phyloP scores from a whole-genome alignment of 2,888 invertebrate genomes.

The Aleiodes testaceus region DNA sequence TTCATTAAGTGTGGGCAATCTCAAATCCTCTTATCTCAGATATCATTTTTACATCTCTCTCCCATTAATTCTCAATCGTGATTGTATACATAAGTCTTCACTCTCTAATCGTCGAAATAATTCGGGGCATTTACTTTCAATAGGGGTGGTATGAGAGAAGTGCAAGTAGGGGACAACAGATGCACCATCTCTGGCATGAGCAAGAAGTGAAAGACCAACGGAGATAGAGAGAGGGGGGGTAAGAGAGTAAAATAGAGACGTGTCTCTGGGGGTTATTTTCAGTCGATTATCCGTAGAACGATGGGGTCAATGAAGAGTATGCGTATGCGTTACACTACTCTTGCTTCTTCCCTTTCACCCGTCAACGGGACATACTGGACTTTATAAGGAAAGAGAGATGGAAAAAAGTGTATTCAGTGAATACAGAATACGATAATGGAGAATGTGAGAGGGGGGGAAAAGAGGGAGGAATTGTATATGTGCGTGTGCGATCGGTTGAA shows the following conservation, averaged over 20 bases:
- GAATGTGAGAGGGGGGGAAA: constrained; percentile 38
- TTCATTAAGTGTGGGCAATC: constrained; percentile 7
- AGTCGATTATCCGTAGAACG: constrained; percentile 69
- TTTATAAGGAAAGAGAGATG: constrained; percentile 36
- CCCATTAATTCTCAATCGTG: constrained; percentile 1
- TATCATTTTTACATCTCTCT: background rate
- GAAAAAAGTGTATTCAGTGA: constrained; percentile 38
- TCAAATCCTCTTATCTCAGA: constrained; percentile 16
- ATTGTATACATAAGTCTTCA: constrained; percentile 34
- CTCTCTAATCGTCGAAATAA: constrained; percentile 32
- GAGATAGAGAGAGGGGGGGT: constrained; percentile 41
- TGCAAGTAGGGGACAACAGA: constrained; percentile 59
- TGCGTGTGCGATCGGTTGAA: constrained; percentile 43
- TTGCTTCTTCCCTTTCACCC: constrained; percentile 36
- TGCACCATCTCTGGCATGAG: constrained; percentile 54
- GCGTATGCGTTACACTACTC: constrained; percentile 8
- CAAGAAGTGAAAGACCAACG: constrained; percentile 40
- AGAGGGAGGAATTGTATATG: constrained; percentile 40
- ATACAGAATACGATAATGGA: background rate
- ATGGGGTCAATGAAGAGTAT: constrained; percentile 59
- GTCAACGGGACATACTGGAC: constrained; percentile 45
- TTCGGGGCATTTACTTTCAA: constrained; percentile 7
- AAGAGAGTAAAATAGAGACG: constrained; percentile 41
- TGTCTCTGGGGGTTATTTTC: constrained; percentile 72
- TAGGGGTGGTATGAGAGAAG: background rate